phyloP scores from a whole-genome alignment of 2,888 invertebrate species.

The Scotopteryx bipunctaria region DNA sequence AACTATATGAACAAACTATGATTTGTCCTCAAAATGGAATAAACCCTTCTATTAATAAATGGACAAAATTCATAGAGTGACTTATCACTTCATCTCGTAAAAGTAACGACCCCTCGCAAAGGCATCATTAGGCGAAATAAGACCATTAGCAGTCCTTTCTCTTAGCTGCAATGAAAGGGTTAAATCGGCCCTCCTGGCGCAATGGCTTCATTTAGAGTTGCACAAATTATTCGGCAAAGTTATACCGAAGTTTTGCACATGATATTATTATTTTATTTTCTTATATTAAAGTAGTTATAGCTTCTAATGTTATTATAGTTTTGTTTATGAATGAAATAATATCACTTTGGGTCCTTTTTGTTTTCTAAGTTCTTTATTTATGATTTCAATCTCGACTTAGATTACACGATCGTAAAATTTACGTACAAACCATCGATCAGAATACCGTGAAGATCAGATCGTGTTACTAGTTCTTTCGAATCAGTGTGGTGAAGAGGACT shows the following conservation, averaged over 20 bases:
- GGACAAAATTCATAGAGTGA: conserved; percentile 69
- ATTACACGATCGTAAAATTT: no score
- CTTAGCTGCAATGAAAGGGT: conserved; percentile 77
- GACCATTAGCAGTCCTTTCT: conserved; percentile 82
- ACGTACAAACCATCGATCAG: no score
- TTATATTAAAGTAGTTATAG: no score
- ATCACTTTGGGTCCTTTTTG: no score
- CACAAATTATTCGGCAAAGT: conserved; percentile 32
- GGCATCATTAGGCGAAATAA: conserved; percentile 81
- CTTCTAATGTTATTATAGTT: no score
- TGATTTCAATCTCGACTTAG: no score
- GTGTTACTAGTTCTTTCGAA: no score
- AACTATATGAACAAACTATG: no score
- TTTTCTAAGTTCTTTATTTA: no score
- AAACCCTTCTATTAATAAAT: conserved; percentile 52
- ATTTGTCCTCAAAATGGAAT: conserved; percentile 22
- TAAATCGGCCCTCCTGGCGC: conserved; percentile 76
- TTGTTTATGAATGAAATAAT: background rate
- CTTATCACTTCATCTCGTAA: conserved; percentile 79
- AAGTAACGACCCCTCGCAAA: conserved; percentile 68
- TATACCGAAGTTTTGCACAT: background rate
- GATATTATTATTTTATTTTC: background rate
- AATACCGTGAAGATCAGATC: no score
- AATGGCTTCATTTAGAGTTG: conserved; percentile 79
- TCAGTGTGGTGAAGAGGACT: no score